phyloP scores from a whole-genome alignment of 2,888 invertebrate genomes.

The Sipha maydis region DNA sequence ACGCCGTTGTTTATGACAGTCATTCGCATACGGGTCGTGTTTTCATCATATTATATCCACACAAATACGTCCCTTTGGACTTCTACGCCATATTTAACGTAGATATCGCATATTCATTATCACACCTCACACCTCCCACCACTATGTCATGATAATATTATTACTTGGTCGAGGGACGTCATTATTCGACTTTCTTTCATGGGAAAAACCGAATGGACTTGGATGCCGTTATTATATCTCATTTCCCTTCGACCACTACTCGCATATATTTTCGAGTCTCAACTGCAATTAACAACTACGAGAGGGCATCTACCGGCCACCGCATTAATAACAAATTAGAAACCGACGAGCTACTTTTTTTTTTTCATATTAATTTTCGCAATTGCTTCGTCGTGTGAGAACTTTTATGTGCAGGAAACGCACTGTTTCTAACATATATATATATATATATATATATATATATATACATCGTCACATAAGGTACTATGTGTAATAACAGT shows the following conservation, averaged over 20 bases:
- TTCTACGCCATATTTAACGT: not conserved
- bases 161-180: not conserved
- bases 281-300: slow-evolving; percentile 49
- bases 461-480: slow-evolving; percentile 44
- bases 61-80: not conserved
- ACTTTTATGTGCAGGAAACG: slow-evolving; percentile 47
- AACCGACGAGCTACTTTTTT: slow-evolving; percentile 58
- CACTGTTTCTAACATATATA: not conserved
- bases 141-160: not conserved
- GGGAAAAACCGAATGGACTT: slow-evolving; percentile 43
- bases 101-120: not conserved
- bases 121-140: not conserved
- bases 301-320: slow-evolving; percentile 41
- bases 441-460: no score
- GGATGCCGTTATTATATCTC: slow-evolving; percentile 54
- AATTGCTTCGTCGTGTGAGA: slow-evolving; percentile 39
- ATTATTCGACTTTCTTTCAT: slow-evolving; percentile 52
- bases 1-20: not conserved
- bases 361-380: slow-evolving; percentile 45
- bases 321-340: slow-evolving; percentile 60
- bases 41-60: not conserved
- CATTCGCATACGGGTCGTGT: not conserved
- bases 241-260: slow-evolving; percentile 37
- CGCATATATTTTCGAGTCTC: slow-evolving; percentile 19
- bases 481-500: slow-evolving; percentile 48